Percentiles rank a stretch among this genome's conserved stretches.
These are phyloP conservation scores for fruit fly (Drosophila melanogaster) DNA, from an alignment of 1,140 invertebrate genomes.

Conservation along the genomic window DNA sequence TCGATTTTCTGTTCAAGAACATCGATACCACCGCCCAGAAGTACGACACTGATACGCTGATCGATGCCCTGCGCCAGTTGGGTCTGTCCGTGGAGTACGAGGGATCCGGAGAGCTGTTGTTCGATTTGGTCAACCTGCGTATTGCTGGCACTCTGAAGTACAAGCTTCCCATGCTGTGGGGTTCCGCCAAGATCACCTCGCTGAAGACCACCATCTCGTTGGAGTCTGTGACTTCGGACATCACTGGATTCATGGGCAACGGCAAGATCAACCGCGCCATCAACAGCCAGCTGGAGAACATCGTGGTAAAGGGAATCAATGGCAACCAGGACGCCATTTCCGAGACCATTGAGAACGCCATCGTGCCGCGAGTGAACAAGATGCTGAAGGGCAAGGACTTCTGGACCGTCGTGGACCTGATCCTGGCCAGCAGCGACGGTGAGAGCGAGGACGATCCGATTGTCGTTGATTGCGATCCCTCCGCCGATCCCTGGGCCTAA, in stretches of 20 bases:
- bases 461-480: constrained; percentile 65
- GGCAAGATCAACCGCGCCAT: constrained; percentile 67
- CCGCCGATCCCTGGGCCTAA: constrained; percentile 81
- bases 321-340: constrained; percentile 67
- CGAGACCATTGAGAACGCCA: constrained; percentile 63
- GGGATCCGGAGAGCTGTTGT: constrained; percentile 64
- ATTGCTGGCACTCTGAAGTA: constrained; percentile 69
- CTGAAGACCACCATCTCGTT: constrained; percentile 68
- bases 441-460: constrained; percentile 77
- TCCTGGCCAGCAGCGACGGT: constrained; percentile 64
- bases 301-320: constrained; percentile 62
- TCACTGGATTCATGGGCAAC: constrained; percentile 74
- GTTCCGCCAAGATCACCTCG: constrained; percentile 75
- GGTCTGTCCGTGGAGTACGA: constrained; percentile 78
- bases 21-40: constrained; percentile 68
- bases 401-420: constrained; percentile 74
- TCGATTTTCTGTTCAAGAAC: constrained; percentile 70
- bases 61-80: constrained; percentile 72
- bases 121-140: constrained; percentile 72
- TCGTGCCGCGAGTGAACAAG: constrained; percentile 75
- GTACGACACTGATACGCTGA: constrained; percentile 74
- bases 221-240: constrained; percentile 63
- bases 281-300: constrained; percentile 71
- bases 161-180: constrained; percentile 78
- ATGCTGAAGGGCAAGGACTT: constrained; percentile 80